phyloP scores from a whole-genome alignment of 2,797 vertebrate species.

The Eremophila alpestris region DNA sequence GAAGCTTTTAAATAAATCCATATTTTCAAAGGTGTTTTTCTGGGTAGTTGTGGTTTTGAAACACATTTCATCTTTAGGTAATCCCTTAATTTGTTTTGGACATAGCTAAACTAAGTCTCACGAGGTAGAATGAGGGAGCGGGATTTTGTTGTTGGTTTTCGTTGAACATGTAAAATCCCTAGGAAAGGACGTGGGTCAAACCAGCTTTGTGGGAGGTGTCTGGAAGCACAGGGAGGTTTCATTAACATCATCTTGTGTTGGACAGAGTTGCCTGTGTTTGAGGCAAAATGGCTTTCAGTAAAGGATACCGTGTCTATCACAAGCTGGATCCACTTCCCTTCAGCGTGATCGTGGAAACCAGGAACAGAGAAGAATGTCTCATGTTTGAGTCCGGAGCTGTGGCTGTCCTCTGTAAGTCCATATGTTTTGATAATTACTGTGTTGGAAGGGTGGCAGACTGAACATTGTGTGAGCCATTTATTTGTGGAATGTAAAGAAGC shows the following conservation, averaged over 20 bases:
- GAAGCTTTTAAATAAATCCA: neutral
- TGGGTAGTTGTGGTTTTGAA: neutral
- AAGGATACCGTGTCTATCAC: constrained; percentile 97
- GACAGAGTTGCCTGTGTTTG: constrained; percentile 54
- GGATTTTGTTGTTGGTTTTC: neutral
- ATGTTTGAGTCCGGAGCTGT: constrained; percentile 98
- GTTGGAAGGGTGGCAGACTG: neutral
- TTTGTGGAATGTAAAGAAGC: neutral
- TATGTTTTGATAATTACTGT: neutral
- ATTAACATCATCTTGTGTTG: constrained; percentile 13
- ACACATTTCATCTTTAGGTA: neutral
- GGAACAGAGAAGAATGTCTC: constrained; percentile 93
- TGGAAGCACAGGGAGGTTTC: neutral
- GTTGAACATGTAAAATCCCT: neutral
- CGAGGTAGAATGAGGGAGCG: neutral
- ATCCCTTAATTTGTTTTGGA: neutral
- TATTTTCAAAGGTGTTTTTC: neutral
- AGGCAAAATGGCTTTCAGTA: constrained; percentile 95
- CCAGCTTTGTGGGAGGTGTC: neutral
- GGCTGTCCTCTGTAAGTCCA: constrained; percentile 93
- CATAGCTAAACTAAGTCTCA: neutral
- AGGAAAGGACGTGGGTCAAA: neutral
- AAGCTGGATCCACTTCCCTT: constrained; percentile 95
- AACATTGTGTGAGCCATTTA: neutral
- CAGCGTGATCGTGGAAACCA: constrained; percentile 94